Evolutionary conservation across 1,140 invertebrate species (phyloP), one percentile per base, ranked within the genome.

Genomic region (Trachymyrmex septentrionalis): DNA sequence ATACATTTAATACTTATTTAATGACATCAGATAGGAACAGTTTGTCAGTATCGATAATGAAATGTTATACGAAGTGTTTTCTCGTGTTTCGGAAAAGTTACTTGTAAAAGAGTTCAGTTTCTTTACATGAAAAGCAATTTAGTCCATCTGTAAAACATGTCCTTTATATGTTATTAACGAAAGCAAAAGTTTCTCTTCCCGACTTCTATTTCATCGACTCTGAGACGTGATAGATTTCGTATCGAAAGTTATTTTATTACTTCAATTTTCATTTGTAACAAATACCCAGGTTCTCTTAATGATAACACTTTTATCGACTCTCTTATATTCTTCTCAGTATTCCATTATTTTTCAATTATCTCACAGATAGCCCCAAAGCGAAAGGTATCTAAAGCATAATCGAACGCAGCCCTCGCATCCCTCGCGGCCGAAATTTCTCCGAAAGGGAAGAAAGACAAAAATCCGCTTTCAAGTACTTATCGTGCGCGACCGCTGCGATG

Each of bases 391-490:
- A 27, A 67, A 55, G 50, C 9, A 55, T 24, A 48, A 38, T 61
- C 55, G 10, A 48, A 21, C 16, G 2, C 3, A 14, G 3, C 12
- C 3, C 50, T 38, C n/a, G n/a, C n/a, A n/a, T 55, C 30, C n/a
- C 50, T 38, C 44, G 48, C 5, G 2, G 21, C 6, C 27, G n/a
- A n/a, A 73, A 80, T 57, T 72, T 69, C 50, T 5, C 14, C 19
- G 48, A 50, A 44, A 64, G 14, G 12, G n/a, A 53, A 27, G 7
- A 6, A 55, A 30, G 14, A n/a, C 38, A 9, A 44, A 76, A 34
- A 63, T 1, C 10, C 53, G 16, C 19, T 82, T 59, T 30, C 34
- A 75, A 75, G 14, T 50, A 38, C 24, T 63, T 48, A 59, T 82
- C 66, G 24, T 27, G 50, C 19, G 66, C 67, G 21, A 61, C 48